Base-by-base conservation (phyloP, 2,797 vertebrate species). In the Ambastaia sidthimunki region DNA sequence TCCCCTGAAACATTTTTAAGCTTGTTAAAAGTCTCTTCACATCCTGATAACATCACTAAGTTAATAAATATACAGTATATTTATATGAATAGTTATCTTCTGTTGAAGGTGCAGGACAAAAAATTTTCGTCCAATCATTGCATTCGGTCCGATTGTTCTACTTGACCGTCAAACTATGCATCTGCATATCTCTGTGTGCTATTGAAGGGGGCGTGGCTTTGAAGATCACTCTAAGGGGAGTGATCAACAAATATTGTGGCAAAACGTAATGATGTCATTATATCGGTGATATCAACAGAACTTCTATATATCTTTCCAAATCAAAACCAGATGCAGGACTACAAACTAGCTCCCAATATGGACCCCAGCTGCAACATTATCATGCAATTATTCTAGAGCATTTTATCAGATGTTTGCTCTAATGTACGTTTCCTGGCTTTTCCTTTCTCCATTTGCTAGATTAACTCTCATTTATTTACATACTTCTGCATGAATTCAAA, bases 391-490 rank as follows among this genome's bases (percentile, higher is more conserved):
- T 83, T 78, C 70, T 74, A 34, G 47, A 74, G 69, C 55, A 68
- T 48, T 70, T 78, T 65, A 73, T 82, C 76, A 71, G 57, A 65
- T 78, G 34, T 79, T 74, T 80, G 82, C 85, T 87, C 85, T 82
- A 67, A 86, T 87, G 86, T 88, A 87, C 41, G 68, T 52, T 80
- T 76, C 76, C 83, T 82, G 75, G 84, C 28, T 21, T 68, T 74
- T 74, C 52, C 55, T 59, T 69, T 60, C 28, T 83, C 86, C 89
- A 92, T 92, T 92, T 91, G 86, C 87, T 84, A 87, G 87, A 92
- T 93, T 91, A 91, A 87, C 89, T 88, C 83, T 86, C 85, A 87
- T 87, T 86, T 71, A 82, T 89, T 89, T 91, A 86, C 81, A 65
- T 89, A 78, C 18, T 69, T 76, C 47, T 71, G 25, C 77, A 62